Conservation (phyloP, 2,113 vertebrate species). For the Sturnus vulgaris region DNA sequence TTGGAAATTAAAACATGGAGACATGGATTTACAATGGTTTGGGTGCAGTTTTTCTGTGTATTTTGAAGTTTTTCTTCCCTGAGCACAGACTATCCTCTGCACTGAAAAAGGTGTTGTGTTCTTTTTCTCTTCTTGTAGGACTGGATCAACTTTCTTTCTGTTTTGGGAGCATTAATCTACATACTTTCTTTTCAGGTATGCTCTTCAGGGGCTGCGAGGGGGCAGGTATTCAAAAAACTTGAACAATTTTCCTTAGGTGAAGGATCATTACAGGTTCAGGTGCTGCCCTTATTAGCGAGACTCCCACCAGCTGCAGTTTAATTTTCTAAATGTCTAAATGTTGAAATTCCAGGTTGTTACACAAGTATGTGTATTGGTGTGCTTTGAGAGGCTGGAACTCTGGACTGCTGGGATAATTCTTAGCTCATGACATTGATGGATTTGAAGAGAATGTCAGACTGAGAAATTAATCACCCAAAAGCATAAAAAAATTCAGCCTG, state of each 20-base stretch:
- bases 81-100: background rate
- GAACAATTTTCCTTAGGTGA: slow-evolving; percentile 50
- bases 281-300: background rate
- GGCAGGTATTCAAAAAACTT: slow-evolving; percentile 40
- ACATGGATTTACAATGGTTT: background rate
- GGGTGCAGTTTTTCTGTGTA: background rate
- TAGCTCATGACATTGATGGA: background rate
- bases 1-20: background rate
- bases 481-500: background rate
- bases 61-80: background rate
- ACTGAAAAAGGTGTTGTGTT: background rate
- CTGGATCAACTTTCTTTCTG: background rate
- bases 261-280: slow-evolving; percentile 12
- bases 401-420: background rate
- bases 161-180: background rate
- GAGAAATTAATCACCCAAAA: background rate
- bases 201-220: background rate
- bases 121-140: background rate
- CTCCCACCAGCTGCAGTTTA: background rate
- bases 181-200: slow-evolving; percentile 38
- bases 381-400: background rate
- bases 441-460: background rate
- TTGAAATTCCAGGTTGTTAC: background rate
- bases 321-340: background rate
- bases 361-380: background rate